Percentiles rank a stretch among this genome's conserved stretches.
Conservation (phyloP, 2,888 invertebrate genomes). For the Eretmocerus hayati region DNA sequence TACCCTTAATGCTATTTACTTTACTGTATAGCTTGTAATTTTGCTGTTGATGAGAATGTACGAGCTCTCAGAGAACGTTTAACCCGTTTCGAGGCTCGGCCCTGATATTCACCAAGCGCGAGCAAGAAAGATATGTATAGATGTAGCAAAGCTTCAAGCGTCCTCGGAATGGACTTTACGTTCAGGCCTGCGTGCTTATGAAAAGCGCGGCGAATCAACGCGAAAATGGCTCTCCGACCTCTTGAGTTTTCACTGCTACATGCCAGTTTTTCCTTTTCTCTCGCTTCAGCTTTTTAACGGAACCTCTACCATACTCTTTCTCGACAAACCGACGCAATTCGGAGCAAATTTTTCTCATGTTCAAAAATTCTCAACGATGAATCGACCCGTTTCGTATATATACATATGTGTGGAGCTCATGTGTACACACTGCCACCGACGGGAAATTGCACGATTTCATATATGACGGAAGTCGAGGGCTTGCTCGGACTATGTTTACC, state of each 20-base stretch:
- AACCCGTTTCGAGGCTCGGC: slow-evolving; percentile 23
- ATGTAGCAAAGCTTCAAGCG: no score
- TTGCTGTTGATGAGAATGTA: slow-evolving; percentile 36
- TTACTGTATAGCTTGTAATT: slow-evolving; percentile 33
- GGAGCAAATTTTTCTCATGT: no score
- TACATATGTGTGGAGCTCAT: not conserved
- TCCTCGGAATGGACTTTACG: not conserved
- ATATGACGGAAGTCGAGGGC: not conserved
- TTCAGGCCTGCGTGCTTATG: not conserved
- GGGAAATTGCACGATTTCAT: slow-evolving; percentile 10
- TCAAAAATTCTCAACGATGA: no score
- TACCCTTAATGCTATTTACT: slow-evolving; percentile 33
- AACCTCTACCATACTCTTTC: no score
- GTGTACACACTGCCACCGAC: not conserved
- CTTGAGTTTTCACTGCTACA: slow-evolving; percentile 6
- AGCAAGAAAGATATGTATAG: no score
- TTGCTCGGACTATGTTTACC: not conserved
- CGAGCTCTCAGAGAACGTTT: slow-evolving; percentile 27
- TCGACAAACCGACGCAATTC: no score
- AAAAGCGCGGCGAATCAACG: not conserved
- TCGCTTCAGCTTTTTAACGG: no score
- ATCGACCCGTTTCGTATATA: not conserved
- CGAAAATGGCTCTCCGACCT: slow-evolving; percentile 6
- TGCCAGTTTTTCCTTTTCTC: no score
- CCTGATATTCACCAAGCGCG: slow-evolving; percentile 19